Base-by-base conservation (phyloP, 2,113 vertebrate genomes). In the Ammodytes dubius region DNA sequence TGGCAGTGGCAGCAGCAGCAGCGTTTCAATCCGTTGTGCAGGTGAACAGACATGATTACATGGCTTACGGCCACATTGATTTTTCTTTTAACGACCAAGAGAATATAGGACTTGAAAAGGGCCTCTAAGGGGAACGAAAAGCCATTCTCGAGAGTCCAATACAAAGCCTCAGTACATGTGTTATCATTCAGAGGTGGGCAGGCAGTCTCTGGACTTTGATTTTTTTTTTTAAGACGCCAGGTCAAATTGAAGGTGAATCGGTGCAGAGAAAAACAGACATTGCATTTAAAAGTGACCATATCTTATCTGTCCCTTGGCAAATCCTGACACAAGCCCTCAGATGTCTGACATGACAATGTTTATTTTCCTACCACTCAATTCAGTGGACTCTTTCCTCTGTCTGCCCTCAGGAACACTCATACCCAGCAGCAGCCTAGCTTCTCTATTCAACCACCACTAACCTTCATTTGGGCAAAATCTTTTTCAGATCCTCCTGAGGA, bases 381-480 rank as follows among this genome's bases (percentile, higher is more conserved):
- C 3, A 13, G 10, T 40, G 12, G 39, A 58, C 35, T 64, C 0
- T 15, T 67, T 50, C 12, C 39, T 60, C 5, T 53, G 0, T 14
- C n/a, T 19, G 46, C 57, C 5, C 6, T 1, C 42, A 61, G 5
- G 67, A 43, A 9, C 43, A 50, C 17, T 54, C 43, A 15, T 4
- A 42, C 13, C 14, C 53, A 27, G 39, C 46, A 45, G 45, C 53
- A 66, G 11, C 10, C 6, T n/a, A 17, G 9, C 17, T 47, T 56
- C 72, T 50, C 10, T 71, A 39, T 79, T 74, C 45, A 7, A 74
- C 69, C 77, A 56, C n/a, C 81, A 85, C 47, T 85, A 81, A 90
- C 83, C 85, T 89, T 92, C 88, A 90, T 67, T 52, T 74, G 57
- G 70, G 19, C 64, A 75, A 70, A 84, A 83, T 84, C 63, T 75